Evolutionary conservation across 1,140 invertebrate species (phyloP).

Genomic region (Coboldia fuscipes): DNA sequence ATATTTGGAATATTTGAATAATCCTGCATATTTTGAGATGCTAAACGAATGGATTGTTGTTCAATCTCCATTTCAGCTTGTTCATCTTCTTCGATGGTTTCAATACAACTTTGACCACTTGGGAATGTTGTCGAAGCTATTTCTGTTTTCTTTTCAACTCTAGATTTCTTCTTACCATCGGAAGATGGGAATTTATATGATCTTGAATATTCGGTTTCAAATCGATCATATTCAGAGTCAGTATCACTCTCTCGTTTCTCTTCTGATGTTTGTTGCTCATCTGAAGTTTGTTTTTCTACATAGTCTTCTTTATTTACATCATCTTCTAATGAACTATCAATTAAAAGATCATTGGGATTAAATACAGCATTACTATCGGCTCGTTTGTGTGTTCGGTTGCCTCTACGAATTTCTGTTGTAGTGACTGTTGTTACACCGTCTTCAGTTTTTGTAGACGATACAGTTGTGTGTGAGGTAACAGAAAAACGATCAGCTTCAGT

Average conservation of each 20-base stretch:
- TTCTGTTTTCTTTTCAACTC: neutral
- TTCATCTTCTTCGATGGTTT: conserved; percentile 28
- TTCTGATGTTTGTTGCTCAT: conserved; percentile 5
- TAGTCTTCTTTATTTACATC: neutral
- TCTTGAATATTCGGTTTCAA: conserved; percentile 19
- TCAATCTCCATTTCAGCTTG: conserved; percentile 25
- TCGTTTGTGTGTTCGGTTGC: conserved; percentile 27
- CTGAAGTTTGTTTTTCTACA: neutral
- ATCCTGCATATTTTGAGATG: conserved; percentile 19
- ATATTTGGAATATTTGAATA: conserved; percentile 32
- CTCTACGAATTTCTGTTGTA: conserved; percentile 23
- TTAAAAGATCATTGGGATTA: too few relatives aligned
- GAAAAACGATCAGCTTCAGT: conserved; percentile 24
- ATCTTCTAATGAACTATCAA: too few relatives aligned
- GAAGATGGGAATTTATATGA: conserved; percentile 15
- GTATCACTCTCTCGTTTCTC: conserved; percentile 12
- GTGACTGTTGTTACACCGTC: conserved; percentile 32
- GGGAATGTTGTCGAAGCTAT: neutral
- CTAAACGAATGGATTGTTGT: conserved; percentile 22
- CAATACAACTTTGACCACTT: conserved; percentile 3
- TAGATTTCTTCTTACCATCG: conserved; percentile 12
- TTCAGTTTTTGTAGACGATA: conserved; percentile 19
- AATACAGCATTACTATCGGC: conserved; percentile 34
- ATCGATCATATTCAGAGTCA: conserved; percentile 20
- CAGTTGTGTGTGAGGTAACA: conserved; percentile 31